Evolutionary conservation across 37 sponge, comb jelly and placozoan genomes (phyloP), one percentile per base, ranked within the genome.

Genomic region (Geodia barretti): DNA sequence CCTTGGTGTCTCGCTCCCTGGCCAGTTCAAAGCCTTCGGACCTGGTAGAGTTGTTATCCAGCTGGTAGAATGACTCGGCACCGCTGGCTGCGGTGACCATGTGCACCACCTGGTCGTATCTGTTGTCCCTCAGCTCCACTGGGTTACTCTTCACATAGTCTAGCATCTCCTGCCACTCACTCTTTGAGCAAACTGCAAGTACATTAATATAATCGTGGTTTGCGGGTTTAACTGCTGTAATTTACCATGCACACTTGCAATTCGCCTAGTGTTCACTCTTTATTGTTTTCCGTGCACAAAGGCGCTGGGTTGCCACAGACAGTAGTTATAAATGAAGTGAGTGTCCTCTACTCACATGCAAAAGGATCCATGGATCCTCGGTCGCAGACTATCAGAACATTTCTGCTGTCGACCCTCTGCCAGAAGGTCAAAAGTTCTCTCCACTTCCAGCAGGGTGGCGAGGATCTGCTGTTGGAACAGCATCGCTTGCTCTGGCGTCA

Each of bases 351-450:
- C 86, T 64, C 64, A 94, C 94, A 90, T 39, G 88, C 94, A 36
- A 88, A 90, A 58, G 88, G 80, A 70, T 94, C 94, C 90, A 90
- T 90, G 11, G 85, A 32, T 64, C 94, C 94, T 37, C 94, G 70
- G 62, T 94, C 94, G 39, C 90, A 94, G 67, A 94, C 84, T 54
- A 94, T 59, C 19, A 94, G 41, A 23, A 84, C 79, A 68, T 87
- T 90, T 3, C 79, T 29, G 35, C 63, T 75, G 47, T 90, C 87
- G 31, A n/a, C n/a, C n/a, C 30, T 76, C 74, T 7, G 94, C 90
- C 64, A 90, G 40, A 0, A 90, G 90, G 74, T 64, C 64, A 59
- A 77, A 90, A 0, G 90, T 86, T 39, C 37, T 79, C 84, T 94
- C 94, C 47, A 94, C 20, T 35, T 87, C 88, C 33, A 94, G 21